These are phyloP conservation scores for Pseudomyrmex concolor DNA, from an alignment of 1,140 invertebrate species.

Conservation along the genomic window DNA sequence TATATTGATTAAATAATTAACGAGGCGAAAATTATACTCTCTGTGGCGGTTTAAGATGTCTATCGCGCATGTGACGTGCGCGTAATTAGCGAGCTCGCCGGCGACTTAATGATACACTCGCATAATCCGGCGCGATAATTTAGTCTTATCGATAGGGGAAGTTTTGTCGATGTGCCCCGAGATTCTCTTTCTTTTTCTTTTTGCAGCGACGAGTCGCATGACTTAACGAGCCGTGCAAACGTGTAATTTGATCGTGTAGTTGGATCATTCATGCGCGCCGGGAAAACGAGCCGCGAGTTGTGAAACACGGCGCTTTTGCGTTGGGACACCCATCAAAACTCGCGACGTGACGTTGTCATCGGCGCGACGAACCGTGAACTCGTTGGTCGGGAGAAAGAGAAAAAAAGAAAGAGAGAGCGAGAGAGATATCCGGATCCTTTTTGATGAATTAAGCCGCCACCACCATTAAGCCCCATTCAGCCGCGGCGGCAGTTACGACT, in stretches of 20 bases:
- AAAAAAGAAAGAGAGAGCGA: not conserved
- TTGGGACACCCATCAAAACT: constrained; percentile 20
- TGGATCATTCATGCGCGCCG: not conserved
- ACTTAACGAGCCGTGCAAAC: constrained; percentile 41
- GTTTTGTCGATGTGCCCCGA: constrained; percentile 13
- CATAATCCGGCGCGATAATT: constrained; percentile 14
- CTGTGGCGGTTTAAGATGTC: constrained; percentile 11
- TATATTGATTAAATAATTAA: constrained; percentile 55
- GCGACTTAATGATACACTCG: constrained; percentile 31
- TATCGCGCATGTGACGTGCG: constrained; percentile 44
- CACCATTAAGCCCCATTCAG: constrained; percentile 72
- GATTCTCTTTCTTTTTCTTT: not conserved
- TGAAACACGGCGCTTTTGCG: constrained; percentile 1
- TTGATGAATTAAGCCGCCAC: constrained; percentile 67
- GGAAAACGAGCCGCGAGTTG: constrained; percentile 8
- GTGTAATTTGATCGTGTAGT: constrained; percentile 44
- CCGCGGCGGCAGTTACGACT: constrained; percentile 48
- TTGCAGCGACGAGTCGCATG: not conserved
- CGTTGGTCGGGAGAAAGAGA: not conserved
- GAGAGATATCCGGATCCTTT: constrained; percentile 52
- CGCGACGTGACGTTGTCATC: not conserved
- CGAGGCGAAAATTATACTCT: constrained; percentile 21
- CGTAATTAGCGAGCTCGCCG: constrained; percentile 18
- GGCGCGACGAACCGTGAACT: not conserved
- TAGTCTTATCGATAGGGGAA: constrained; percentile 38